Percentiles rank a stretch among this genome's conserved stretches.
Conservation (phyloP, 2,113 vertebrate genomes). For the Peromyscus maniculatus region DNA sequence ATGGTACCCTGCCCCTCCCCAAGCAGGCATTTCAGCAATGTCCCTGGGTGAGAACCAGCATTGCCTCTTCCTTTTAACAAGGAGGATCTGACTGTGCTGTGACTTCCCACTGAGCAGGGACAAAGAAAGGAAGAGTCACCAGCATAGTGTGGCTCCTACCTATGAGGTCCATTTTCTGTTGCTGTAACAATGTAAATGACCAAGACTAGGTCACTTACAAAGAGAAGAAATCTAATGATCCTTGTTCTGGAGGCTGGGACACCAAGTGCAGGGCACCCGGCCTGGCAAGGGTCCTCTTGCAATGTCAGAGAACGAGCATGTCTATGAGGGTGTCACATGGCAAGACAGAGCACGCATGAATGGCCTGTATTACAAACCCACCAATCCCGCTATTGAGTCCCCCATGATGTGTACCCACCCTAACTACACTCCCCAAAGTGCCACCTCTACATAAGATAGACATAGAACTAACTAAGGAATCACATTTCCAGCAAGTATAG, state of each 20-base stretch:
- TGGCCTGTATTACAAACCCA: neutral
- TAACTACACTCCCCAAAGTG: neutral
- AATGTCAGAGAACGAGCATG: too few species aligned
- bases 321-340: neutral
- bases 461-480: neutral
- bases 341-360: neutral
- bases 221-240: neutral
- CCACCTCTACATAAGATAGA: neutral
- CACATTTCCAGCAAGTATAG: neutral
- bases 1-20: neutral
- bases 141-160: neutral
- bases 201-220: neutral
- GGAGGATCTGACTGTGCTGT: fast-evolving
- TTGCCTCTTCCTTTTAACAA: neutral
- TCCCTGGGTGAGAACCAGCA: neutral
- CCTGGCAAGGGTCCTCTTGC: neutral
- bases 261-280: neutral
- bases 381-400: neutral
- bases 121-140: neutral
- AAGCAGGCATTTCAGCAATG: neutral
- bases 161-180: neutral
- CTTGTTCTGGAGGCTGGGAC: neutral
- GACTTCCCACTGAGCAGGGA: neutral
- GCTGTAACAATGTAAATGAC: neutral
- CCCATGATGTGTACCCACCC: neutral